Evolutionary conservation across 1,140 invertebrate genomes (phyloP), one percentile per base, ranked within the genome.

Genomic region (Papilio helenus): DNA sequence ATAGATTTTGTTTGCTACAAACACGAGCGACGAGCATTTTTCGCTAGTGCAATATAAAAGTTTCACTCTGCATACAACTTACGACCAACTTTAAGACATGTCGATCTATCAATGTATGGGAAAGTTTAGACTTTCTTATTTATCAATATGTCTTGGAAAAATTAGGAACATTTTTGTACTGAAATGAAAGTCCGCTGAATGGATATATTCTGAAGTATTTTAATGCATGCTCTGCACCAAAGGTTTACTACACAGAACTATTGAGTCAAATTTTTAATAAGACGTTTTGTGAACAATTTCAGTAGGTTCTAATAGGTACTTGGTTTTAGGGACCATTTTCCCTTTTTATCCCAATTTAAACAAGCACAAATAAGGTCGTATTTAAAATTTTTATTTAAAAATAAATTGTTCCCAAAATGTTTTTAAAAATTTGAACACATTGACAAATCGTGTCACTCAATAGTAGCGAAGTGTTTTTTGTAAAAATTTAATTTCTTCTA

Each of bases 41-140:
- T 61, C 58, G 61, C 14, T 29, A 14, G 26, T 68, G 61, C 26
- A 18, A 68, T 68, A 29, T 68, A 68, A 68, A 68, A 68, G 61
- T 68, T 68, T 26, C 10, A 14, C 23, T 61, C 58, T 68, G 61
- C 23, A 68, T 68, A 68, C n/a, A 58, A 58, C 61, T 68, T 68
- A 68, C 26, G 14, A 68, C 18, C 26, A 68, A 68, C 23, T 55
- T 55, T 8, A 9, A 55, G 51, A 55, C 51, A 55, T 18, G 23
- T 29, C 23, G 61, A 68, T 68, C 12, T 29, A 68, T 68, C 61
- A 29, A 68, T 29, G 14, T 68, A 34, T 68, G 61, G 61, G 16
- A 68, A 68, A 68, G 61, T 68, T 68, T 4, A 29, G 23, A 68
- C 26, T 68, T 16, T 12, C 61, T 68, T 29, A 68, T 68, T 68